phyloP scores from a whole-genome alignment of 2,113 vertebrate species.

The Aegithalos caudatus region DNA sequence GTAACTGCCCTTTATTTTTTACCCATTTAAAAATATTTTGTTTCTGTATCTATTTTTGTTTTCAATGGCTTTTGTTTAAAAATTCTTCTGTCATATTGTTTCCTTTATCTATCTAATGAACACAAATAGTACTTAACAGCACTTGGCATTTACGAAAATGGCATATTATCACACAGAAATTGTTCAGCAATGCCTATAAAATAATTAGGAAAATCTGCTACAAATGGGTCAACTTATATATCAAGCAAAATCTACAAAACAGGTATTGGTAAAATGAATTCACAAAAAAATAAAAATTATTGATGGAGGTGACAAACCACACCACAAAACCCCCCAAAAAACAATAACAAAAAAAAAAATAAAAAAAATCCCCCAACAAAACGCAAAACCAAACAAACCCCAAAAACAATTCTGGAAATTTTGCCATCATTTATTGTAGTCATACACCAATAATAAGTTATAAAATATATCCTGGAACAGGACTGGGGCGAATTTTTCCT shows the following conservation, averaged over 20 bases:
- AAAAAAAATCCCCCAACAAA: too few species aligned
- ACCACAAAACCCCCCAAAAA: neutral
- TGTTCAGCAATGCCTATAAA: neutral
- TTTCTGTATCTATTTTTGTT: neutral
- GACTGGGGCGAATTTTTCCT: neutral
- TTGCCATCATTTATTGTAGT: neutral
- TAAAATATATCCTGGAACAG: neutral
- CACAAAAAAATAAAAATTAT: neutral
- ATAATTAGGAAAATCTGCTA: neutral
- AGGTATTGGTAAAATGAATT: neutral
- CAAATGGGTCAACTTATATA: neutral
- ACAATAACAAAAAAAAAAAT: neutral
- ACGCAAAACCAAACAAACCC: too few species aligned
- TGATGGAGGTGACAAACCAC: fast-evolving
- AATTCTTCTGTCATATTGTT: neutral
- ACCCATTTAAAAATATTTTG: neutral
- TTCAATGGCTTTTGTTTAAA: neutral
- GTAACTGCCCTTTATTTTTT: neutral
- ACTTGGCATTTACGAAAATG: neutral
- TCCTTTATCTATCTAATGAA: neutral
- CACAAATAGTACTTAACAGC: neutral
- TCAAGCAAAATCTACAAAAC: neutral
- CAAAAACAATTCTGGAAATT: neutral
- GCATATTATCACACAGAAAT: neutral
- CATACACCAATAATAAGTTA: neutral